Base-by-base conservation (phyloP, 2,888 invertebrate genomes). In the Meliscaeva auricollis region DNA sequence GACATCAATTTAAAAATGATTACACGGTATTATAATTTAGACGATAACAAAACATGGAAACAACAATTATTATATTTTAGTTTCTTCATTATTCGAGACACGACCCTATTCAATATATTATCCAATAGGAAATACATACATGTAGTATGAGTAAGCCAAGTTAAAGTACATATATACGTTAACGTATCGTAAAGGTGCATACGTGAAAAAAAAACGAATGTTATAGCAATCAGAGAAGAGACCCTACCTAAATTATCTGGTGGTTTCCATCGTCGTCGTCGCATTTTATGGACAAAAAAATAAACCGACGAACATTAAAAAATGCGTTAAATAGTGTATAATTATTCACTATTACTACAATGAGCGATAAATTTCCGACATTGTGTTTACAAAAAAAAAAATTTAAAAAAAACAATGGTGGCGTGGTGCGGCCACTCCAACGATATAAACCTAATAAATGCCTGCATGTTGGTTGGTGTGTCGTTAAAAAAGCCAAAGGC, bases 301-400 rank as follows among this genome's bases (percentile, higher is more conserved):
- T 35, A 2, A 35, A 38, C 81, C 85, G 73, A 85, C 69, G 76
- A 73, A 80, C 85, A 85, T 85, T 81, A 85, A 85, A 83, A 85
- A 85, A 81, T 85, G 85, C 85, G 85, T 85, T 85, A 85, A 85
- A 85, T 85, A 85, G 73, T 81, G 76, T 77, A 85, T 85, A 85
- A 81, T 85, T 85, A 85, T 85, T 85, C 85, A 85, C 81, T 85
- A 85, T 85, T 85, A 81, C 85, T 85, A 85, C 85, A 85, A 85
- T 85, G 85, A 80, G 85, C 77, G 85, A 85, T 85, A 85, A 85
- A 85, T 81, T 85, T 77, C 81, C 76, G 44, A 76, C 77, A 73
- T 54, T 73, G 48, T 48, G 32, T 48, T 35, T 52, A 70, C 68
- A 54, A 56, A 77, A 79, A 75, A 75, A 69, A 50, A 30, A 48